Evolutionary conservation across 2,888 invertebrate species (phyloP).

Genomic region (Idaea straminata): DNA sequence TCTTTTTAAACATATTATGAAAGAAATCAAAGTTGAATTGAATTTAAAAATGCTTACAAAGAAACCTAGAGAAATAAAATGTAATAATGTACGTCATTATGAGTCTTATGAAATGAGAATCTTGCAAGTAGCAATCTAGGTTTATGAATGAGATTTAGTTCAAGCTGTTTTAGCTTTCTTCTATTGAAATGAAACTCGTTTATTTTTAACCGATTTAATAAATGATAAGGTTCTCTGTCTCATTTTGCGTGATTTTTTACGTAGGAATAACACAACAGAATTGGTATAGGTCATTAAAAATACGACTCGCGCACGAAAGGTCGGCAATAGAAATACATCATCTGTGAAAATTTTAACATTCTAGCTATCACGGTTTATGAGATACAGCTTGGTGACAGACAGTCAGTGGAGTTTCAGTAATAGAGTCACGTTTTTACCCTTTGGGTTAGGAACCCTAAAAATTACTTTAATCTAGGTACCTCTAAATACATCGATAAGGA

Average conservation of each 20-base stretch:
- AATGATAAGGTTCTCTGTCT: too few relatives aligned
- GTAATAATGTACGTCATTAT: conserved; percentile 2
- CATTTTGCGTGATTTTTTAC: neutral
- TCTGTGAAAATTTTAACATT: too few relatives aligned
- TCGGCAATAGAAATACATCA: too few relatives aligned
- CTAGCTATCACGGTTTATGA: too few relatives aligned
- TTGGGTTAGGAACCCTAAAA: too few relatives aligned
- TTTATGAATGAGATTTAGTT: neutral
- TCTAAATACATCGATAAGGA: too few relatives aligned
- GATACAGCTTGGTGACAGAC: too few relatives aligned
- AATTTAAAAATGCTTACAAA: conserved; percentile 20
- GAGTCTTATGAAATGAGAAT: neutral
- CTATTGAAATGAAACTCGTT: neutral
- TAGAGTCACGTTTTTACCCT: too few relatives aligned
- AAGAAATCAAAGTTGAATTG: conserved; percentile 23
- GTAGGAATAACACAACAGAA: neutral
- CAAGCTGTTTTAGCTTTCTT: neutral
- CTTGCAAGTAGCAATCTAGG: neutral
- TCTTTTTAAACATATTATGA: conserved; percentile 24
- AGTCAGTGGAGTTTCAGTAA: too few relatives aligned
- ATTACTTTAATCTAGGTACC: too few relatives aligned
- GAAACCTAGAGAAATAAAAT: conserved; percentile 14
- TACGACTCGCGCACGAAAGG: too few relatives aligned
- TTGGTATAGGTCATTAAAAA: too few relatives aligned
- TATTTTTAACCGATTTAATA: neutral